phyloP scores from a whole-genome alignment of 2,797 vertebrate species.

The Sebastes kiyomatsui region DNA sequence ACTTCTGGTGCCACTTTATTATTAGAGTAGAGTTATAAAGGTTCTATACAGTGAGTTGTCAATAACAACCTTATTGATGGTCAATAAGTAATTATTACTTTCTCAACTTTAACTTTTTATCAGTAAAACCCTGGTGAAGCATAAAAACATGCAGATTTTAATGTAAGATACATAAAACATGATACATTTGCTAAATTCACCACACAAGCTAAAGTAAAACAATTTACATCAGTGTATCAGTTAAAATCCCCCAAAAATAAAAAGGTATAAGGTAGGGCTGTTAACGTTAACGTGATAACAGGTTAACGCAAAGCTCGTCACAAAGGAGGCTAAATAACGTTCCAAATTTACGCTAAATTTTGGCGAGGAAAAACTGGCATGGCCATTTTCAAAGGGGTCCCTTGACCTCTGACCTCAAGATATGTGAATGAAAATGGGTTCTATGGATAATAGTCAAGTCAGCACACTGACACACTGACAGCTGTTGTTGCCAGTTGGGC shows the following conservation, averaged over 20 bases:
- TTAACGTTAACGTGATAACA: too few species aligned
- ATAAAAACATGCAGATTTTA: background rate
- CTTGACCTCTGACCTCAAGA: too few species aligned
- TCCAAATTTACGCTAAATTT: too few species aligned
- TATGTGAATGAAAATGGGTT: too few species aligned
- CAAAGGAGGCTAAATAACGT: too few species aligned
- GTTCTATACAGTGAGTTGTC: background rate
- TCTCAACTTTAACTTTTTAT: background rate
- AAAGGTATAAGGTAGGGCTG: too few species aligned
- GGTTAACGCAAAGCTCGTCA: too few species aligned
- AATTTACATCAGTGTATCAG: background rate
- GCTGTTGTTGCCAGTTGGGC: too few species aligned
- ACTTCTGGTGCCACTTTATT: background rate
- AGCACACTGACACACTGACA: too few species aligned
- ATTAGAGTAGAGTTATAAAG: background rate
- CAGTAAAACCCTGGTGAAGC: background rate
- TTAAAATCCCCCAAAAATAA: background rate
- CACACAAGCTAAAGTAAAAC: background rate
- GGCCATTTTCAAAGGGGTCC: too few species aligned
- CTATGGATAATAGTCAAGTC: too few species aligned
- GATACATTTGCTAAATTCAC: background rate
- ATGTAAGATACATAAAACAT: background rate
- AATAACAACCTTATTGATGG: background rate
- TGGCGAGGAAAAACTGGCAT: too few species aligned
- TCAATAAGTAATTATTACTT: background rate